A percentile compares a stretch with the other conserved stretches of the same genome.
phyloP scores from a whole-genome alignment of 2,797 vertebrate genomes.

The Pseudochirops corinnae region DNA sequence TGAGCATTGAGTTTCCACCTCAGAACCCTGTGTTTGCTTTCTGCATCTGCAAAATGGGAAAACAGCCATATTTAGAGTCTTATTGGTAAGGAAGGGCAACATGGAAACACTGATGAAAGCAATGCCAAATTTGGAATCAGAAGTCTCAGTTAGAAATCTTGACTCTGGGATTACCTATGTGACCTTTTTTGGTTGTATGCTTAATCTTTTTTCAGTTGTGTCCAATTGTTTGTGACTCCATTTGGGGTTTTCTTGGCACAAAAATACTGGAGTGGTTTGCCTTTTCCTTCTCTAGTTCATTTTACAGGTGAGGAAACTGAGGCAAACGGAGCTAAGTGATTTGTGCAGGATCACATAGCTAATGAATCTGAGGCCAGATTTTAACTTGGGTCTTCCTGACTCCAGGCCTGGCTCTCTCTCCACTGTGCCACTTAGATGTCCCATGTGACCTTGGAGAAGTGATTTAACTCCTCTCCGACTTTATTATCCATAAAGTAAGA shows the following conservation, averaged over 20 bases:
- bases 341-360: not conserved
- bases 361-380: not conserved
- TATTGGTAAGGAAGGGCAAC: not conserved
- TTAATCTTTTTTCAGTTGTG: not conserved
- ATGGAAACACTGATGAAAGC: not conserved
- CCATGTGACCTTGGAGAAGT: not conserved
- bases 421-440: not conserved
- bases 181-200: not conserved
- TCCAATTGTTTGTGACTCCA: not conserved
- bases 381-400: not conserved
- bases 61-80: not conserved
- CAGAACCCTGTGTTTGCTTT: not conserved
- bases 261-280: not conserved
- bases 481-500: not conserved
- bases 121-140: not conserved
- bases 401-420: not conserved
- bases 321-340: not conserved
- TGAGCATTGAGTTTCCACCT: not conserved
- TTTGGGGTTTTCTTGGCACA: not conserved
- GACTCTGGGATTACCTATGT: not conserved
- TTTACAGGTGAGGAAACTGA: not conserved
- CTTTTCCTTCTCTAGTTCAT: not conserved
- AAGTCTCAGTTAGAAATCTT: not conserved
- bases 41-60: conserved; percentile 16
- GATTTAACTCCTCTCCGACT: not conserved